Evolutionary conservation across 2,113 vertebrate genomes (phyloP).

Genomic region (Leptodactylus fuscus): DNA sequence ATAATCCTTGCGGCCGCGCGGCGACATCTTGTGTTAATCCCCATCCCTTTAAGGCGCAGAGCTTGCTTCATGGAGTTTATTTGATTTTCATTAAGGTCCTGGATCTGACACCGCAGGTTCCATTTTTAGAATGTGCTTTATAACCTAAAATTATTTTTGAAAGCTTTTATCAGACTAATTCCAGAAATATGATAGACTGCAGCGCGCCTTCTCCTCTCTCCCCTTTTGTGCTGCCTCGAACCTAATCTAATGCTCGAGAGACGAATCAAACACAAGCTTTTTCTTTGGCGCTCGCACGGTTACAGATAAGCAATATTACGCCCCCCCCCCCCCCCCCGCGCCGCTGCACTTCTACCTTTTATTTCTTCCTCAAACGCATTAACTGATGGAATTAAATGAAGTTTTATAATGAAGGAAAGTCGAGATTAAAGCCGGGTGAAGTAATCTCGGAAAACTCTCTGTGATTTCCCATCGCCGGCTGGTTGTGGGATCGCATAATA

Average conservation of each 20-base stretch:
- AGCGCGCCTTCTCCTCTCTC: slow-evolving; percentile 12
- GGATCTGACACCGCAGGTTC: slow-evolving; percentile 44
- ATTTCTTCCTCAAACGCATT: neutral
- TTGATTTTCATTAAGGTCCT: slow-evolving; percentile 46
- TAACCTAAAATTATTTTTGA: slow-evolving; percentile 46
- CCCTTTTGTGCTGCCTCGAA: slow-evolving; percentile 20
- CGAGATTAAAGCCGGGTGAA: neutral
- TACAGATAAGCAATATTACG: neutral
- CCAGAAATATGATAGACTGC: slow-evolving; percentile 49
- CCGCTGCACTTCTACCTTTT: slow-evolving; percentile 3
- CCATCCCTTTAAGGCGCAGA: slow-evolving; percentile 17
- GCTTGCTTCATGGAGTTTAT: slow-evolving; percentile 13
- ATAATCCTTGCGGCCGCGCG: neutral
- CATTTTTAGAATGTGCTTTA: slow-evolving; percentile 40
- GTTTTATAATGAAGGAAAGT: slow-evolving; percentile 4
- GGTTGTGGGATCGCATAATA: neutral
- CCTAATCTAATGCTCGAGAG: slow-evolving; percentile 29
- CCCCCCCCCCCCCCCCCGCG: neutral
- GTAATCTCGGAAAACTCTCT: neutral
- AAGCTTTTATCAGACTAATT: slow-evolving; percentile 51
- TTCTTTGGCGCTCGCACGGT: neutral
- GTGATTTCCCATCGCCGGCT: neutral
- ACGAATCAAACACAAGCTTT: slow-evolving; percentile 30
- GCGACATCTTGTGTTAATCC: neutral
- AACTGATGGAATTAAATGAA: slow-evolving; percentile 34